Evolutionary conservation across 2,888 invertebrate species (phyloP).

Genomic region (Athripsodes cinereus): DNA sequence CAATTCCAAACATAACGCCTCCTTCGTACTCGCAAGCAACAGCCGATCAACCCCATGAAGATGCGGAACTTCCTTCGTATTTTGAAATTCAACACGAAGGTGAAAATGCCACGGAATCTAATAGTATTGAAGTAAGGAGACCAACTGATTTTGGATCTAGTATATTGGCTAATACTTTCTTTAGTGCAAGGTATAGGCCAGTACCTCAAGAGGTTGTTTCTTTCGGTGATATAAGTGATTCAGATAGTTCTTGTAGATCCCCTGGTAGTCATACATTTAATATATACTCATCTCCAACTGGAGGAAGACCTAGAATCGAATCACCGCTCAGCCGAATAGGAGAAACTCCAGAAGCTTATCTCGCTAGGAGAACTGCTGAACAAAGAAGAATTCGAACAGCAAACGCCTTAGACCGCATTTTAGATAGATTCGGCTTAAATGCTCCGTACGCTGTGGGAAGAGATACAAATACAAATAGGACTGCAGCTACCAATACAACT

Average conservation of each 20-base stretch:
- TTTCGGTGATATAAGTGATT: constrained; percentile 22
- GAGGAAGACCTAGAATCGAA: constrained; percentile 7
- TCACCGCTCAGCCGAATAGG: constrained; percentile 16
- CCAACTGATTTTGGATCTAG: constrained; percentile 35
- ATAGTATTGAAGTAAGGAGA: constrained; percentile 14
- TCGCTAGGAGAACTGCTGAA: constrained; percentile 15
- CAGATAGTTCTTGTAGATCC: constrained; percentile 23
- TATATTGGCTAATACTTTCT: constrained; percentile 38
- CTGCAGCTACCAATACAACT: background rate
- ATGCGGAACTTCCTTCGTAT: constrained; percentile 11
- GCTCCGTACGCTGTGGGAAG: constrained; percentile 26
- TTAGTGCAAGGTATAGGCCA: constrained; percentile 42
- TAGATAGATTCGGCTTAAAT: constrained; percentile 33
- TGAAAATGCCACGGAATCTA: background rate
- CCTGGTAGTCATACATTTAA: constrained; percentile 23
- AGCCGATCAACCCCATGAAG: background rate
- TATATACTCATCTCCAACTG: constrained; percentile 9
- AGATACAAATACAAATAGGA: constrained; percentile 3
- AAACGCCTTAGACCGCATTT: constrained; percentile 30
- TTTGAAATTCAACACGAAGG: constrained; percentile 11
- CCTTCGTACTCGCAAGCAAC: background rate
- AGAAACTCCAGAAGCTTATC: constrained; percentile 18
- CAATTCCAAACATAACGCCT: background rate
- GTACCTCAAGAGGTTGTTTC: constrained; percentile 18
- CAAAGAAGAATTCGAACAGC: constrained; percentile 22